Base-by-base conservation (phyloP, 2,113 vertebrate species). In the Oxyruncus cristatus region DNA sequence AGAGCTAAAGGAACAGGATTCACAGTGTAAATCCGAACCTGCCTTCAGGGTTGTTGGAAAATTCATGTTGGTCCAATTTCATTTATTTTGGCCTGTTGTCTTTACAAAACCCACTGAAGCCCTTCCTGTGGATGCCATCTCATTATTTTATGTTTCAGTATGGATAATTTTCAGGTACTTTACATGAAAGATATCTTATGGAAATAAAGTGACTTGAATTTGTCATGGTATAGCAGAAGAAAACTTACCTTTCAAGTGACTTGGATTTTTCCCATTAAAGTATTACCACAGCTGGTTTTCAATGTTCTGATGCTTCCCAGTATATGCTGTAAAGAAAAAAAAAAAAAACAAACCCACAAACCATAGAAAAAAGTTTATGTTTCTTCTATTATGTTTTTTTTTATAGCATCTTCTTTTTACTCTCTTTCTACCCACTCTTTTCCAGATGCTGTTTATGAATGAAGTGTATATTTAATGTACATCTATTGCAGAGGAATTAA, bases 111-210 rank as follows among this genome's bases (percentile, higher is more conserved):
- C 79, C 14, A 56, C 24, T 83, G 71, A 94, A 83, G 9, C 11
- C 67, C 12, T 66, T 85, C 44, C 66, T 67, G 32, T 74, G 63
- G 85, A 53, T 66, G 14, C 8, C 17, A 47, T 63, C 41, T 92
- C 75, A 89, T 94, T 88, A 88, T 89, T 94, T 92, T 85, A 46
- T 55, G n/a, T 53, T 92, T 80, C 72, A 44, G 20, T n/a, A 15
- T 39, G 33, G 44, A 52, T 23, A 82, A 80, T 84, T 80, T 85
- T 77, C 37, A 92, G 16, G 12, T 68, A 72, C 6, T 82, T 68
- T 62, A 52, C 21, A 44, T 27, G 46, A 78, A 88, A 90, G 5
- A 46, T 81, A 52, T 2, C 52, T 86, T 88, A n/a, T 49, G 41
- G 67, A 91, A 94, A 84, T 90, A 78, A 89, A 83, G 79, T 71